Conservation (phyloP, 2,797 vertebrate species). For the Gymnodraco acuticeps region DNA sequence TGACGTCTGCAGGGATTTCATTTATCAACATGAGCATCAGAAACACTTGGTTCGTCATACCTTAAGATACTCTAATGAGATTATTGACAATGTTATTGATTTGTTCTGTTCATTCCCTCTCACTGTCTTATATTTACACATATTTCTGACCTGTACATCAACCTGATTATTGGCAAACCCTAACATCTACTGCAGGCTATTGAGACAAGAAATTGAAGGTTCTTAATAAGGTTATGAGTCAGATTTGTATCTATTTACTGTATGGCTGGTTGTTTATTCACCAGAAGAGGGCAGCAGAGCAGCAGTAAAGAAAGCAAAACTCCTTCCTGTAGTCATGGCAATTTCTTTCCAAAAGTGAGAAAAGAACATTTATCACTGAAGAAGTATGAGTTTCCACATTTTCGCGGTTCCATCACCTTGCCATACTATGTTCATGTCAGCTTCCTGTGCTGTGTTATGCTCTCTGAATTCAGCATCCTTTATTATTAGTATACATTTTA, state of each 20-base stretch:
- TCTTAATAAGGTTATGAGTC: slow-evolving; percentile 16
- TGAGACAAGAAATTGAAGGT: neutral
- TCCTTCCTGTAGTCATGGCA: slow-evolving; percentile 60
- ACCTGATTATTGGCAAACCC: neutral
- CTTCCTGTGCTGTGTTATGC: slow-evolving; percentile 10
- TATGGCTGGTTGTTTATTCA: slow-evolving; percentile 2
- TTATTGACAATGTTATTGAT: neutral
- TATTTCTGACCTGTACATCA: neutral
- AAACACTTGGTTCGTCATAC: neutral
- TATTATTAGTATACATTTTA: slow-evolving; percentile 1
- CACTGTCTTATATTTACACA: neutral
- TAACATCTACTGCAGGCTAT: neutral
- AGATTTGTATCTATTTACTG: neutral
- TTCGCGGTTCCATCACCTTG: slow-evolving; percentile 44
- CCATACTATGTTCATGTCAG: slow-evolving; percentile 35
- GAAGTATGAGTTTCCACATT: slow-evolving; percentile 18
- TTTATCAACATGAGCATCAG: slow-evolving; percentile 20
- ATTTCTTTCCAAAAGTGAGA: slow-evolving; percentile 61
- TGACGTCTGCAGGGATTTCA: slow-evolving; percentile 33
- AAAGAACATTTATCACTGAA: slow-evolving; percentile 65
- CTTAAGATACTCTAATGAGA: neutral
- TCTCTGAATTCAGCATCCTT: slow-evolving; percentile 19
- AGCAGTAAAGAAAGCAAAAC: slow-evolving; percentile 62
- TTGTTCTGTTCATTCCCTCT: neutral
- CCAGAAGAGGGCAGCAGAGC: slow-evolving; percentile 85